These are phyloP conservation scores for Ariopsis seemanni DNA, from an alignment of 2,113 vertebrate species.

Conservation along the genomic window DNA sequence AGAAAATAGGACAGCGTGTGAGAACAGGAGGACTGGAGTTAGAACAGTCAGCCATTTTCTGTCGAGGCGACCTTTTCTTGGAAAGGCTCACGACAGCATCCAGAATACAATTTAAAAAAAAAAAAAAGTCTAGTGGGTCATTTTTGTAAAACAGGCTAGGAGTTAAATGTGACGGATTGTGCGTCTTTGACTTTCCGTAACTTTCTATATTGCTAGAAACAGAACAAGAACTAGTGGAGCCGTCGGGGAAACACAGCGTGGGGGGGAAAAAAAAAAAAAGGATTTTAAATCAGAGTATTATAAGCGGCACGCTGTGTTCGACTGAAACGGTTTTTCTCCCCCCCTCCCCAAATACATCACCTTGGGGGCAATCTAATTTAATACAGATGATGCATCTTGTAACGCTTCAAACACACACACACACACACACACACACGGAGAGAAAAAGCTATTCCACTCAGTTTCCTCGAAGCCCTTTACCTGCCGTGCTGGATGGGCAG, in stretches of 20 bases:
- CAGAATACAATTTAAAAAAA: background rate
- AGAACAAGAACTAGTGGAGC: background rate
- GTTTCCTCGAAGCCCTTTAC: conserved; percentile 61
- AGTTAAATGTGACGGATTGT: background rate
- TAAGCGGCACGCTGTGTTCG: background rate
- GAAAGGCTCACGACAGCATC: background rate
- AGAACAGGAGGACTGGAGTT: background rate
- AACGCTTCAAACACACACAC: no score
- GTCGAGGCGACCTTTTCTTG: conserved; percentile 1
- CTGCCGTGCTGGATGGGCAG: conserved; percentile 96
- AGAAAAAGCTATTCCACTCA: background rate
- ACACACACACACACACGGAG: no score
- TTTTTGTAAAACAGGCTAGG: background rate
- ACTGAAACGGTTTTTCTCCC: background rate
- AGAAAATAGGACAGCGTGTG: background rate
- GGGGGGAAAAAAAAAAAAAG: background rate
- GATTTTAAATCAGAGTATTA: background rate
- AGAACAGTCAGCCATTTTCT: conserved; percentile 5
- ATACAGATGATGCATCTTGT: no score
- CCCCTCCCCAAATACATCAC: no score
- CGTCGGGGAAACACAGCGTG: no score
- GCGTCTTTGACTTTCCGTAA: background rate
- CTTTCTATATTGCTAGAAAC: background rate
- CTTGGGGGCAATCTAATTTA: no score
- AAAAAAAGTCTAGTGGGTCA: background rate